Percentiles rank a stretch among this genome's conserved stretches.
Evolutionary conservation across 1,140 invertebrate genomes (phyloP).

Genomic region (Epicauta chinensis): DNA sequence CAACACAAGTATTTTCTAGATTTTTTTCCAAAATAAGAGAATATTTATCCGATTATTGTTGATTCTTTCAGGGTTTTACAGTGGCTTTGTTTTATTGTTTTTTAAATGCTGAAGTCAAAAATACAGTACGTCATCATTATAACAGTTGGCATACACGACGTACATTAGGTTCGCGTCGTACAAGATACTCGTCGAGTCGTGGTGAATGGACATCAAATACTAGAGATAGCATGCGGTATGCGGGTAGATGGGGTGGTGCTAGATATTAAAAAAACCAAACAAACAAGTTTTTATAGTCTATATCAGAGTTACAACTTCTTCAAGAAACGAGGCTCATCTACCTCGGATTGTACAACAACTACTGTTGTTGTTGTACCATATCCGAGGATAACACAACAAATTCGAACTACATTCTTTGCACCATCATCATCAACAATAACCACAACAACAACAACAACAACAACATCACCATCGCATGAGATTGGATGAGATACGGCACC

Average conservation of each 20-base stretch:
- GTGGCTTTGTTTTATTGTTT: conserved; percentile 86
- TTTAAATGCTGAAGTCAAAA: conserved; percentile 82
- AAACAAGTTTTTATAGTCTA: conserved; percentile 22
- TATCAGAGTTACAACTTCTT: conserved; percentile 23
- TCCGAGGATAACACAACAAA: conserved; percentile 12
- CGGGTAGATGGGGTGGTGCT: neutral
- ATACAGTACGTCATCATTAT: conserved; percentile 70
- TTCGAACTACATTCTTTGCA: neutral
- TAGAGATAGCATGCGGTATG: conserved; percentile 68
- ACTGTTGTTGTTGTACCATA: conserved; percentile 20
- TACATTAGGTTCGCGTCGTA: conserved; percentile 50
- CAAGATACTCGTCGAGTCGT: conserved; percentile 55
- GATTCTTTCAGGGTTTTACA: conserved; percentile 61
- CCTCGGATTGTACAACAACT: conserved; percentile 27
- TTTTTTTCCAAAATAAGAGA: no score
- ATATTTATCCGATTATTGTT: no score
- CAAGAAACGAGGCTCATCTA: conserved; percentile 27
- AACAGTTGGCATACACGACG: conserved; percentile 66
- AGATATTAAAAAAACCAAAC: conserved; percentile 2
- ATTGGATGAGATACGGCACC: conserved; percentile 22
- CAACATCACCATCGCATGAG: no score
- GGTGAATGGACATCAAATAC: conserved; percentile 69
- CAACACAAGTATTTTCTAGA: conserved; percentile 64
- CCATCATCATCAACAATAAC: neutral
- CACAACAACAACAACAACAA: neutral